A percentile compares a stretch with the other conserved stretches of the same genome.
Conservation (phyloP, 2,113 vertebrate species). For the Dromaius novaehollandiae region DNA sequence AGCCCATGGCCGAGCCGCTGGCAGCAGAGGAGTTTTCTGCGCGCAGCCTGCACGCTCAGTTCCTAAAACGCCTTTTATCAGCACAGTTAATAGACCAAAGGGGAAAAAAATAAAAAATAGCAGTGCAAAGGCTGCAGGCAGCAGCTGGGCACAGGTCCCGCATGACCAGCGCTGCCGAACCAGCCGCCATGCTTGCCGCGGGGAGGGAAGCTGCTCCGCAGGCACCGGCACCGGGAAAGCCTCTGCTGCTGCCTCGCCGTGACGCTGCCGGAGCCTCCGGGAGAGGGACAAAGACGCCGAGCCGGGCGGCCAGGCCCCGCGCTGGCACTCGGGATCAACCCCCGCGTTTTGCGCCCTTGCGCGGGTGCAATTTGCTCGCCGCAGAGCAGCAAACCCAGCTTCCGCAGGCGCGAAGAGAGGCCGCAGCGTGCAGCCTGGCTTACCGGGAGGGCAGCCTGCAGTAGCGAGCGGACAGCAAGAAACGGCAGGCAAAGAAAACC, state of each 20-base stretch:
- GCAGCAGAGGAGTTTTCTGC: no score
- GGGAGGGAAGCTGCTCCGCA: slow-evolving; percentile 4
- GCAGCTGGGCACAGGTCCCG: neutral
- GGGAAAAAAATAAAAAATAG: no score
- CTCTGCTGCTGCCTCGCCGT: neutral
- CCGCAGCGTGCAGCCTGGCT: fast-evolving
- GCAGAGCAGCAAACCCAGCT: neutral
- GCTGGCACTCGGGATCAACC: neutral
- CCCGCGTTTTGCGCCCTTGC: fast-evolving
- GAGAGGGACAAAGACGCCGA: neutral
- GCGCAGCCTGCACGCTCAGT: no score
- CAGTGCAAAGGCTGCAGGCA: neutral
- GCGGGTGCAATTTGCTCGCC: neutral
- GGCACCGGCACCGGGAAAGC: neutral
- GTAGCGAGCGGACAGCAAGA: neutral
- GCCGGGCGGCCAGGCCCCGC: neutral
- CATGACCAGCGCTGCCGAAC: no score
- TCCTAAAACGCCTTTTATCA: neutral
- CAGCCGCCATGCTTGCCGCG: neutral
- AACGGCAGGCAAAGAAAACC: neutral
- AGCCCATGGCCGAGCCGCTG: no score
- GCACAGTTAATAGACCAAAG: neutral
- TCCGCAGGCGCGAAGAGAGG: neutral
- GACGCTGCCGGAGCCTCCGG: neutral
- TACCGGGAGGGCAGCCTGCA: neutral